Evolutionary conservation across 2,888 invertebrate species (phyloP).

Genomic region (Notodonta dromedarius): DNA sequence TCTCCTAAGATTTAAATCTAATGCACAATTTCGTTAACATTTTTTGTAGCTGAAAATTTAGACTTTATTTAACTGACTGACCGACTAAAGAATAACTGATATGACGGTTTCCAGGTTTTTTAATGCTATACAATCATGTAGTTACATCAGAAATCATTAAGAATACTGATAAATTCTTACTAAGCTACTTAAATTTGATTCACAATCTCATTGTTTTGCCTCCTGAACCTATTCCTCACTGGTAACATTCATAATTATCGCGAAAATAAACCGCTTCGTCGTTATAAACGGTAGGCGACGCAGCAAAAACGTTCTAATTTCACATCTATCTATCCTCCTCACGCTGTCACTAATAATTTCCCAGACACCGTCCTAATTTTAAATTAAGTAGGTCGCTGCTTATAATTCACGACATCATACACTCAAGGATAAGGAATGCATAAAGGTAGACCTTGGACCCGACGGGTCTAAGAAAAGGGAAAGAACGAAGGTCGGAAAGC

Average conservation of each 20-base stretch:
- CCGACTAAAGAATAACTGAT: too few relatives aligned
- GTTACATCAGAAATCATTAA: too few relatives aligned
- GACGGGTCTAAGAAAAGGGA: conserved; percentile 15
- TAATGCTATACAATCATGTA: too few relatives aligned
- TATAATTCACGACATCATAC: conserved; percentile 27
- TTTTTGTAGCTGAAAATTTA: too few relatives aligned
- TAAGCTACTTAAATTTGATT: too few relatives aligned
- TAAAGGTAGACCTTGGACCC: conserved; percentile 25
- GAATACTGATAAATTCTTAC: too few relatives aligned
- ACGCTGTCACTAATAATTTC: conserved; percentile 4
- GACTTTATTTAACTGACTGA: too few relatives aligned
- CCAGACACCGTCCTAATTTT: conserved; percentile 9
- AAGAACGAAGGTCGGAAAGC: conserved; percentile 13
- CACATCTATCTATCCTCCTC: background rate
- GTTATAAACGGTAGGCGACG: background rate
- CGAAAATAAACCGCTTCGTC: background rate
- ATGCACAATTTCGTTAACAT: too few relatives aligned
- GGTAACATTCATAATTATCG: background rate
- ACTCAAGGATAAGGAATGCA: conserved; percentile 28
- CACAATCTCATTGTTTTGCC: too few relatives aligned
- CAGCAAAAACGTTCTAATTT: background rate
- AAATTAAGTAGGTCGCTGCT: conserved; percentile 28
- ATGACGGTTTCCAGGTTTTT: too few relatives aligned
- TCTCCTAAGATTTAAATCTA: too few relatives aligned
- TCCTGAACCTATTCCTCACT: background rate